A percentile compares a stretch with the other conserved stretches of the same genome.
phyloP scores from a whole-genome alignment of 2,113 vertebrate genomes.

The Pseudonaja textilis region DNA sequence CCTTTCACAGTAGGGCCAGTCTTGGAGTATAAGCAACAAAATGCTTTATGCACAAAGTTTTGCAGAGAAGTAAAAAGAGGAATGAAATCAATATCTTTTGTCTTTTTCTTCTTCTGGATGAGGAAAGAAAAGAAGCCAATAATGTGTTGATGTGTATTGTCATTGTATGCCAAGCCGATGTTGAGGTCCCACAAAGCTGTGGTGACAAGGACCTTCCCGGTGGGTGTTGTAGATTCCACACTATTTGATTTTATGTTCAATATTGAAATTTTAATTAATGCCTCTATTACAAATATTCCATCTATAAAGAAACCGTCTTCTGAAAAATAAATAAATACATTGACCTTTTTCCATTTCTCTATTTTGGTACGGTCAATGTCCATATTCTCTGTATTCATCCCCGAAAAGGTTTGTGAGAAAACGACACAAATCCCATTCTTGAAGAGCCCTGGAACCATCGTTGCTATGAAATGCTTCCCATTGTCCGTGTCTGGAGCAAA shows the following conservation, averaged over 20 bases:
- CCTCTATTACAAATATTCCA: not conserved
- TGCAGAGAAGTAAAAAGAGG: not conserved
- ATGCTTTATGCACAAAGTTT: not conserved
- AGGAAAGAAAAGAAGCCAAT: not conserved
- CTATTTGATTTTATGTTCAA: not conserved
- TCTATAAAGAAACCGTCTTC: not conserved
- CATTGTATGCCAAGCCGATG: rapidly evolving
- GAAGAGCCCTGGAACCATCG: not conserved
- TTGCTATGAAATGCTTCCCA: not conserved
- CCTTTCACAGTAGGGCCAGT: not conserved
- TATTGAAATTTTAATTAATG: not conserved
- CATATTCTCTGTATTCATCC: not conserved
- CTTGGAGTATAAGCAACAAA: not conserved
- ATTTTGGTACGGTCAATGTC: rapidly evolving
- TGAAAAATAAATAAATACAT: not conserved
- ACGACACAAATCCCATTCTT: not conserved
- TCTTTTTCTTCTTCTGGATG: not conserved
- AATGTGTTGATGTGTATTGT: not conserved
- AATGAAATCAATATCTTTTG: not conserved
- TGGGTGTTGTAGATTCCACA: not conserved
- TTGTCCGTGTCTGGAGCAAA: not conserved
- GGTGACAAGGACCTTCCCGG: not conserved
- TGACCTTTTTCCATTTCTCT: not conserved
- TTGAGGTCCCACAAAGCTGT: not conserved
- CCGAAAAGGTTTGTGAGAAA: not conserved